These are phyloP conservation scores for Argyresthia albistria DNA, from an alignment of 2,888 invertebrate genomes.

Conservation along the genomic window DNA sequence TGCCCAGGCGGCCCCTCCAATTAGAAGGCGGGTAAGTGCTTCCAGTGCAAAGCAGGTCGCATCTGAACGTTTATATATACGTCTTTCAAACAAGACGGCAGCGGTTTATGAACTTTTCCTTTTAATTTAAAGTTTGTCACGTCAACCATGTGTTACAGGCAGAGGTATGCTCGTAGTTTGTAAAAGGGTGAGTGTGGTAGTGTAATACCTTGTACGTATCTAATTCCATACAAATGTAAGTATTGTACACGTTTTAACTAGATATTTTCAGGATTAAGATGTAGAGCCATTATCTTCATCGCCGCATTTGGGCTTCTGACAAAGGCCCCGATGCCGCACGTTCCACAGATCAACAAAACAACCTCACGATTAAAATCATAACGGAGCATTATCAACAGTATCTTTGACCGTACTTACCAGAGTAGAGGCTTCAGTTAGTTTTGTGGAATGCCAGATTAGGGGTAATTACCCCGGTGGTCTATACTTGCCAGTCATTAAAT, in stretches of 20 bases:
- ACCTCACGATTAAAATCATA: too few species aligned
- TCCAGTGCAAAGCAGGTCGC: constrained; percentile 30
- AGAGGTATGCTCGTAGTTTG: too few species aligned
- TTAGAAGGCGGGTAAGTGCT: constrained; percentile 59
- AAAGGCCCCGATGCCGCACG: not conserved
- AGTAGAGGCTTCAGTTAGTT: constrained; percentile 50
- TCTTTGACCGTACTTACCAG: constrained; percentile 45
- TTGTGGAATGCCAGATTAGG: constrained; percentile 60
- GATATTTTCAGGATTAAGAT: too few species aligned
- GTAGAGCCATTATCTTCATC: too few species aligned
- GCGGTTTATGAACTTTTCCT: constrained; percentile 37
- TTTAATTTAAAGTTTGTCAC: constrained; percentile 18
- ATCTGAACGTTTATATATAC: constrained; percentile 43
- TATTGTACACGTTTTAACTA: too few species aligned
- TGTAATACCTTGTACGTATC: too few species aligned
- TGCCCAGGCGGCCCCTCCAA: constrained; percentile 54
- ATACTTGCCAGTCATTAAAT: constrained; percentile 53
- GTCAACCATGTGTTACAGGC: not conserved
- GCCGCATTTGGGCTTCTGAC: not conserved
- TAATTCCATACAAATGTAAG: too few species aligned
- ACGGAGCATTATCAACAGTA: too few species aligned
- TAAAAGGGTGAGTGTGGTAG: too few species aligned
- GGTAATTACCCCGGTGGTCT: constrained; percentile 62
- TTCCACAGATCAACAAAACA: not conserved
- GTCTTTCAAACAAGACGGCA: constrained; percentile 49